Evolutionary conservation across 2,113 vertebrate genomes (phyloP).

Genomic region (Triplophysa dalaica): DNA sequence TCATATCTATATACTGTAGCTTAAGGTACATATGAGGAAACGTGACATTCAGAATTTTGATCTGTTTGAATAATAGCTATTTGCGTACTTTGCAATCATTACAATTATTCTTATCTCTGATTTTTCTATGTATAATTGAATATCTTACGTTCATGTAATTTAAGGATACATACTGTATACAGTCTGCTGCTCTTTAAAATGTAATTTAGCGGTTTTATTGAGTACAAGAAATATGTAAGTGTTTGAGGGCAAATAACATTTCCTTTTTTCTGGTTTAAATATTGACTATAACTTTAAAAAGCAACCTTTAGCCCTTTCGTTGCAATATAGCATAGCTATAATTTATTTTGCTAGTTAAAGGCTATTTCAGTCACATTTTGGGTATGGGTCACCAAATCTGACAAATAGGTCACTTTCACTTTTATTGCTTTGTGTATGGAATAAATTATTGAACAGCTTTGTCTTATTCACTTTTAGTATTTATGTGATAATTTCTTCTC

Average conservation of each 20-base stretch:
- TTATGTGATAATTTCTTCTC: neutral
- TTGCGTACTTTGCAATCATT: too few species aligned
- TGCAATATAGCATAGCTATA: slow-evolving; percentile 67
- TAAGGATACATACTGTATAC: neutral
- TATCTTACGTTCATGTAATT: neutral
- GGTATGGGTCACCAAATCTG: too few species aligned
- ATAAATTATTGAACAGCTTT: slow-evolving; percentile 46
- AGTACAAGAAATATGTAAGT: neutral
- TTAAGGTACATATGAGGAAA: too few species aligned
- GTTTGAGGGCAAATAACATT: neutral
- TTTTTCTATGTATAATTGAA: neutral
- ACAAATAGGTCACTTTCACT: too few species aligned
- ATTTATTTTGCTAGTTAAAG: slow-evolving; percentile 37
- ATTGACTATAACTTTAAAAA: slow-evolving; percentile 9
- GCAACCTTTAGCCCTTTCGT: slow-evolving; percentile 64
- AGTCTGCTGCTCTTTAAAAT: neutral
- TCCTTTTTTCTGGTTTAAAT: neutral
- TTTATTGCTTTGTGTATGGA: too few species aligned
- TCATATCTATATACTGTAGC: too few species aligned
- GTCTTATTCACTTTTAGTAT: neutral
- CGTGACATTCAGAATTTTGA: too few species aligned
- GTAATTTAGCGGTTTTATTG: neutral
- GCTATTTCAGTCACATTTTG: too few species aligned
- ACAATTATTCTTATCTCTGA: too few species aligned
- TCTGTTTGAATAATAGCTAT: too few species aligned